Evolutionary conservation across 2,113 vertebrate species (phyloP).

Genomic region (Thunnus thynnus): DNA sequence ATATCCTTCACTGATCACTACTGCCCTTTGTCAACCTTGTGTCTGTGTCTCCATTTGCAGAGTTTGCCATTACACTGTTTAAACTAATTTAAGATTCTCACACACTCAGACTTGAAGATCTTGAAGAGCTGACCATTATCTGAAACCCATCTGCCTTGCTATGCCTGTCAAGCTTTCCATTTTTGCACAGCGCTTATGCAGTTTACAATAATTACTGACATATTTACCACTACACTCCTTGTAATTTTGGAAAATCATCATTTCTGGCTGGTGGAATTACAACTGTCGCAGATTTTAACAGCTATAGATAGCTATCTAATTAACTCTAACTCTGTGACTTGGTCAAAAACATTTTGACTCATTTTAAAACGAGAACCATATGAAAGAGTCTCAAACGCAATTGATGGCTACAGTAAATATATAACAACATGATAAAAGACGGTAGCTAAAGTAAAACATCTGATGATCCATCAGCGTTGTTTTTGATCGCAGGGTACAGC

Average conservation of each 20-base stretch:
- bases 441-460: too few species aligned
- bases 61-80: conserved; percentile 14
- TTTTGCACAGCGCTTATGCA: background rate
- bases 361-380: background rate
- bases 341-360: background rate
- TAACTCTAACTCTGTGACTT: background rate
- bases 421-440: too few species aligned
- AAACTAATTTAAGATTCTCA: conserved; percentile 27
- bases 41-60: conserved; percentile 10
- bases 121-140: background rate
- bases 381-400: background rate
- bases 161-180: background rate
- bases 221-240: background rate
- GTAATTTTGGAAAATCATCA: too few species aligned
- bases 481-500: background rate
- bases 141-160: background rate
- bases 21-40: conserved; percentile 59
- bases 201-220: background rate
- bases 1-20: conserved; percentile 67
- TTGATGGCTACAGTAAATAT: background rate
- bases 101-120: background rate
- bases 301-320: conserved; percentile 1
- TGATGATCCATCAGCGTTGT: background rate
- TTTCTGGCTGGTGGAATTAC: too few species aligned
- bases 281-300: background rate